A percentile compares a stretch with the other conserved stretches of the same genome.
phyloP scores from a whole-genome alignment of 1,140 invertebrate species.

The Caerostris darwini region DNA sequence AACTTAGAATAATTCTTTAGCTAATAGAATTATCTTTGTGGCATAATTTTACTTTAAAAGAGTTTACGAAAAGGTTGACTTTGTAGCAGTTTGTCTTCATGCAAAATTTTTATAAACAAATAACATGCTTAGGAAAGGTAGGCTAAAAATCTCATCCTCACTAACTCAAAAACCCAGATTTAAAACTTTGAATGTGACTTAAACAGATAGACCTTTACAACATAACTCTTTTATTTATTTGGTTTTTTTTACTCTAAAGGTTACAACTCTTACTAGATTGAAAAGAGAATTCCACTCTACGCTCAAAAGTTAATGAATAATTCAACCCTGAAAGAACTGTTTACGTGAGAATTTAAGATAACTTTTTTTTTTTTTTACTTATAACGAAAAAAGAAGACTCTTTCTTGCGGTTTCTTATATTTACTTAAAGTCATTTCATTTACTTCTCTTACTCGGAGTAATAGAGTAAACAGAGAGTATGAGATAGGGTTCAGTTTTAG shows the following conservation, averaged over 20 bases:
- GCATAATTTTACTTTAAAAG: too few relatives aligned
- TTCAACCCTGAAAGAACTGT: conserved; percentile 54
- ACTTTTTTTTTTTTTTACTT: neutral
- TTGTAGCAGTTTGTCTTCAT: too few relatives aligned
- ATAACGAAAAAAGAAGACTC: neutral
- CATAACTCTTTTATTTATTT: neutral
- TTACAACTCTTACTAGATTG: neutral
- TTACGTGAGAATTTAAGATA: conserved; percentile 44
- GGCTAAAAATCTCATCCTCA: too few relatives aligned
- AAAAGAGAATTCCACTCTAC: neutral
- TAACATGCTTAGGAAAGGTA: too few relatives aligned
- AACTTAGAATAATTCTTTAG: too few relatives aligned
- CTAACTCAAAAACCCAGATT: too few relatives aligned
- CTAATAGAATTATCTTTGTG: too few relatives aligned
- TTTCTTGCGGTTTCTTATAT: conserved; percentile 30
- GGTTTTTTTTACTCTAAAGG: neutral
- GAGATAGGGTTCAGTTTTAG: neutral
- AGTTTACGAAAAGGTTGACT: too few relatives aligned
- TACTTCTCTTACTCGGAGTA: conserved; percentile 13
- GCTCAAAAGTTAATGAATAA: conserved; percentile 60
- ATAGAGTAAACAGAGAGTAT: conserved; percentile 48
- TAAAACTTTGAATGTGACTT: neutral
- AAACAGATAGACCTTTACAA: neutral
- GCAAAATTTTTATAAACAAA: too few relatives aligned
- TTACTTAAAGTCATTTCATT: conserved; percentile 56